Evolutionary conservation across 2,888 invertebrate genomes (phyloP), one percentile per base, ranked within the genome.

Genomic region (Drosophila pseudotalamancana): DNA sequence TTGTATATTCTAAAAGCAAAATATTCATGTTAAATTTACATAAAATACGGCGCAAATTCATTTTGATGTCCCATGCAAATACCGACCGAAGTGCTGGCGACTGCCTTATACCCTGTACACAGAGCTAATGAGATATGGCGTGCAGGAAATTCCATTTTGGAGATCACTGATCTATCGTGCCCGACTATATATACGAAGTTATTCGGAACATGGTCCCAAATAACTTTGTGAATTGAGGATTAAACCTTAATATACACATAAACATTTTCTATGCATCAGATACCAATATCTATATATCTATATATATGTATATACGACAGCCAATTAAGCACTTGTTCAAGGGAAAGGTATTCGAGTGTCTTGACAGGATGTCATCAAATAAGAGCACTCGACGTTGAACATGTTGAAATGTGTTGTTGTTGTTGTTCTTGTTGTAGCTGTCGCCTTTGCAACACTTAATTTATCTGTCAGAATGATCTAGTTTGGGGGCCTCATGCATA

Each of bases 11-110:
- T 57, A 54, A 64, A 66, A 55, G 18, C 65, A 71, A 80, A 87
- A 77, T 66, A 87, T 77, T 77, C 81, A 84, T 67, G 60, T 82
- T 87, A 64, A 84, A 81, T 81, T 77, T 71, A 71, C 87, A 80
- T 74, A 67, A 73, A 71, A 71, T 77, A 77, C 67, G 55, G 49
- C 49, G 68, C 40, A 60, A 74, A 80, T 84, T 73, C 66, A 73
- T 71, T 80, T 65, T 62, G 68, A 77, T 71, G 77, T 84, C 64
- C 71, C 65, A 69, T 65, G 76, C n/a, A 72, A 69, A 76, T 72
- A 69, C 59, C 5, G 9, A 1, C 6, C 25, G 1, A 14, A 8
- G 21, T 11, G 14, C 14, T 19, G 19, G 9, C 37, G 49, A 49
- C 37, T 49, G 14, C 6, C 11, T 5, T 27, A 49, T 49, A 49